A percentile compares a stretch with the other conserved stretches of the same genome.
Conservation (phyloP, 2,888 invertebrate species). For the Macaria notata region DNA sequence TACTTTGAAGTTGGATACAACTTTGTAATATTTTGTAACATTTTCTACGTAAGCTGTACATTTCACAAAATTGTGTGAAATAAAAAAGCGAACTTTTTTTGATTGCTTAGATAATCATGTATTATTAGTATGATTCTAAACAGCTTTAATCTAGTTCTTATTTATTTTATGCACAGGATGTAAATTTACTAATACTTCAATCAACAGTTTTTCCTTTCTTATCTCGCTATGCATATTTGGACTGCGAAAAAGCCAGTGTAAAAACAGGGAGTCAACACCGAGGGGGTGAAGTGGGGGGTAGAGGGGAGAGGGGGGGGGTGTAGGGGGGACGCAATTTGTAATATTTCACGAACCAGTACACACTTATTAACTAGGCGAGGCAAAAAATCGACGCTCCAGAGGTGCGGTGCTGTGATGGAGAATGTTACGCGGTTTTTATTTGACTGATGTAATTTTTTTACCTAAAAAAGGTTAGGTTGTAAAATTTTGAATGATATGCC, state of each 20-base stretch:
- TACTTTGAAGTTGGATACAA: too few species aligned
- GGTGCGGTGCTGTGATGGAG: conserved; percentile 44
- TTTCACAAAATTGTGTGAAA: too few species aligned
- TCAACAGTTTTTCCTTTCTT: conserved; percentile 19
- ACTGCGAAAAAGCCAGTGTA: conserved; percentile 64
- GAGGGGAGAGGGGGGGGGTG: too few species aligned
- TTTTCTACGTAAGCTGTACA: too few species aligned
- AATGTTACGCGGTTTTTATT: conserved; percentile 8
- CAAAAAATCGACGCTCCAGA: conserved; percentile 71
- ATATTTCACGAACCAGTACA: conserved; percentile 82
- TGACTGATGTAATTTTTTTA: not conserved
- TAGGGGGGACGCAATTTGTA: conserved; percentile 77
- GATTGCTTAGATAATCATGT: too few species aligned
- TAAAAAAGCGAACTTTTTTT: too few species aligned
- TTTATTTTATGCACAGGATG: not conserved
- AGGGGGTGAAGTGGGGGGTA: not conserved
- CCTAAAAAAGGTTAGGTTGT: too few species aligned
- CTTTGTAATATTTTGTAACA: too few species aligned
- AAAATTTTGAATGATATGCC: too few species aligned
- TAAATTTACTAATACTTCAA: conserved; percentile 31
- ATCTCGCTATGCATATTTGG: too few species aligned
- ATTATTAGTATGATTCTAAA: too few species aligned
- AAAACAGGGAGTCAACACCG: conserved; percentile 55
- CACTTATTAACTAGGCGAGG: conserved; percentile 80
- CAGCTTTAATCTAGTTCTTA: too few species aligned